Percentiles rank a stretch among this genome's conserved stretches.
These are phyloP conservation scores for Narcine bancroftii DNA, from an alignment of 2,113 vertebrate species.

Conservation along the genomic window DNA sequence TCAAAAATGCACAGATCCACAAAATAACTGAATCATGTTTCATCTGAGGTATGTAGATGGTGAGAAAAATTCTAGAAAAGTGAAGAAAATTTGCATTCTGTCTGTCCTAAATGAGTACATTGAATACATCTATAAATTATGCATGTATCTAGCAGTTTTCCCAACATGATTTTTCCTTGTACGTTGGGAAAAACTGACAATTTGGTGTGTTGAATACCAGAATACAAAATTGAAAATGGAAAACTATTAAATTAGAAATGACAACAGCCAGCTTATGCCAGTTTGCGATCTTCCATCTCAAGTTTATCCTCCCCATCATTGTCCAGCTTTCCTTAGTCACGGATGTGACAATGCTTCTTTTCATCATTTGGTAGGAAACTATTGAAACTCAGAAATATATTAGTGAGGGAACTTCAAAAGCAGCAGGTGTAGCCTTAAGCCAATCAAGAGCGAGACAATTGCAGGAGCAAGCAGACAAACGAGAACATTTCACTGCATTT, in stretches of 20 bases:
- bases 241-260: neutral
- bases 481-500: neutral
- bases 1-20: constrained; percentile 19
- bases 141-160: neutral
- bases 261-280: neutral
- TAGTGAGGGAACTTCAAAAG: neutral
- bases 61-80: neutral
- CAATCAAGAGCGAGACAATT: neutral
- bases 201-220: neutral
- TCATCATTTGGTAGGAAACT: no score
- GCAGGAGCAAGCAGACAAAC: neutral
- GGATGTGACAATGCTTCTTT: neutral
- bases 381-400: neutral
- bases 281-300: neutral
- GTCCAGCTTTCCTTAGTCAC: neutral
- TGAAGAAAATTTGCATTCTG: neutral
- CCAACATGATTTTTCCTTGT: neutral
- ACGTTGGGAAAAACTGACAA: neutral
- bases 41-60: constrained; percentile 11
- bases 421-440: no score
- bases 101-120: neutral
- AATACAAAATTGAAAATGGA: neutral
- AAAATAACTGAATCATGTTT: constrained; percentile 23
- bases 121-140: neutral
- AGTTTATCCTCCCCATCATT: neutral